phyloP scores from a whole-genome alignment of 1,140 invertebrate species.

The Macrobrachium rosenbergii region DNA sequence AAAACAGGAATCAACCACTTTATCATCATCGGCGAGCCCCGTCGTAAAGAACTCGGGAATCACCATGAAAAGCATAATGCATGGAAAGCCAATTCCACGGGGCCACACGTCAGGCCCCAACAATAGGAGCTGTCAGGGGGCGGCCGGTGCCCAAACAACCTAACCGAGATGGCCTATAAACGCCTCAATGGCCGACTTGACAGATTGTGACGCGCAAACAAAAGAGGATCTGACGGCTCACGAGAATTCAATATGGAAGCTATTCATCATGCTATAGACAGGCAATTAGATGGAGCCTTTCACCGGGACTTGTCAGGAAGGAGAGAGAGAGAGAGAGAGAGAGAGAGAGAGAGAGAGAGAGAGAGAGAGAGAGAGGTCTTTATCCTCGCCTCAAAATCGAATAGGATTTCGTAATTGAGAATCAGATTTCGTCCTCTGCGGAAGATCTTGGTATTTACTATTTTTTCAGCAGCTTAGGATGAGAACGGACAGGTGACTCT shows the following conservation, averaged over 20 bases:
- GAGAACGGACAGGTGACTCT: too few relatives aligned
- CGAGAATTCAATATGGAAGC: conserved; percentile 63
- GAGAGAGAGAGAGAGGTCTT: conserved; percentile 4
- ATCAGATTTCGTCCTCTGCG: too few relatives aligned
- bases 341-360: conserved; percentile 9
- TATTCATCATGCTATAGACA: conserved; percentile 64
- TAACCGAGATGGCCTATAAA: conserved; percentile 55
- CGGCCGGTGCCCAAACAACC: conserved; percentile 57
- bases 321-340: conserved; percentile 3
- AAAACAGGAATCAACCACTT: not conserved
- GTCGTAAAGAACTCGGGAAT: not conserved
- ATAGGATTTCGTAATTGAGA: too few relatives aligned
- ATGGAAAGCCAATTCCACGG: conserved; percentile 54
- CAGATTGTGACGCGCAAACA: conserved; percentile 64
- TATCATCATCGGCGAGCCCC: not conserved
- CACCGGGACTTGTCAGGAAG: conserved; percentile 33
- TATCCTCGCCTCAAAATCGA: too few relatives aligned
- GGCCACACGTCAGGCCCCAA: conserved; percentile 51
- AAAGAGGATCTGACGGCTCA: conserved; percentile 58
- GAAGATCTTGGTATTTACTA: too few relatives aligned
- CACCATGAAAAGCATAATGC: conserved; percentile 46
- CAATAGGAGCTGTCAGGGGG: conserved; percentile 50
- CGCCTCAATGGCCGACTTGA: conserved; percentile 58
- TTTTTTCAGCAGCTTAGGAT: too few relatives aligned
- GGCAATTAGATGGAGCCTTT: conserved; percentile 62